Conservation (phyloP, 2,888 invertebrate genomes). For the Agonopterix heracliana region DNA sequence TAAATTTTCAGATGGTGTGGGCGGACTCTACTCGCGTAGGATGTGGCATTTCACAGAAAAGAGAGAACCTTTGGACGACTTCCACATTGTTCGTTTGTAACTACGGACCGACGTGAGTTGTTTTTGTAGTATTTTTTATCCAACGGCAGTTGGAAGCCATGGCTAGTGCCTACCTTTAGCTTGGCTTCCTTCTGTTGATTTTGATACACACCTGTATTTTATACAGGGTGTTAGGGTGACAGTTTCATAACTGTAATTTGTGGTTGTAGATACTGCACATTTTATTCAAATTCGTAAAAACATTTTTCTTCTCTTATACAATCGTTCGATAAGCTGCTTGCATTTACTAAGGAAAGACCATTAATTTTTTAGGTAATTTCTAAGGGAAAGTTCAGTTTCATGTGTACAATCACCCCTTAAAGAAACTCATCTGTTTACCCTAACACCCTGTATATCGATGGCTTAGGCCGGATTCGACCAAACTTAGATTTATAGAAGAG, state of each 20-base stretch:
- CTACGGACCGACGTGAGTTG: slow-evolving; percentile 28
- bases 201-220: not conserved
- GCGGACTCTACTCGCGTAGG: slow-evolving; percentile 20
- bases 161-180: not conserved
- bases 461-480: no score
- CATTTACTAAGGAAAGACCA: no score
- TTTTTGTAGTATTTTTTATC: slow-evolving; percentile 4
- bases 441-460: no score
- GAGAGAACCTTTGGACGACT: slow-evolving; percentile 21
- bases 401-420: no score
- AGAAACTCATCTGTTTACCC: no score
- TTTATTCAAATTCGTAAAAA: not conserved
- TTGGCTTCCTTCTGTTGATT: not conserved
- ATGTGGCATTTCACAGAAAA: slow-evolving; percentile 23
- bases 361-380: no score
- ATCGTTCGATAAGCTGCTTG: no score
- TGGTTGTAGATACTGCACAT: not conserved
- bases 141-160: not conserved
- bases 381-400: no score
- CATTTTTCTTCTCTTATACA: no score
- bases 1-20: slow-evolving; percentile 24
- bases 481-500: no score
- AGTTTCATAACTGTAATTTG: not conserved
- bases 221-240: not conserved
- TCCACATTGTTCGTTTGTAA: slow-evolving; percentile 27